These are phyloP conservation scores for Rhagoletis pomonella DNA, from an alignment of 1,140 invertebrate genomes.

Conservation along the genomic window DNA sequence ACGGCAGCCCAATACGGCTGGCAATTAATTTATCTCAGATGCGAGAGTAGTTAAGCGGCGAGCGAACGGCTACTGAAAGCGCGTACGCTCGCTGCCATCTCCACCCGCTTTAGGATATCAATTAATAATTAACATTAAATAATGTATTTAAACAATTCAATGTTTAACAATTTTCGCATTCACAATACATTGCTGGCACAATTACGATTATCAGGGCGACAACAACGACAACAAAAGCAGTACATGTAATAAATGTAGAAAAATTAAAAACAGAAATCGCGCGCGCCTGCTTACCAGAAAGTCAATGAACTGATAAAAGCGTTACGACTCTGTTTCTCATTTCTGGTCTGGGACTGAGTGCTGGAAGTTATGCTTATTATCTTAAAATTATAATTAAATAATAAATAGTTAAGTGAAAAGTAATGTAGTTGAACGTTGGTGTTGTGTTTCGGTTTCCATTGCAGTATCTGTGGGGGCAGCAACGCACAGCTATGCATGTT, in stretches of 20 bases:
- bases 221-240: not conserved
- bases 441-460: not conserved
- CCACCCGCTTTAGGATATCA: not conserved
- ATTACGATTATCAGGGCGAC: conserved; percentile 14
- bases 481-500: not conserved
- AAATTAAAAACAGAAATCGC: not conserved
- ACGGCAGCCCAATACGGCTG: not conserved
- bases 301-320: conserved; percentile 49
- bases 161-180: not conserved
- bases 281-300: not conserved
- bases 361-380: not conserved
- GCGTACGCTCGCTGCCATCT: not conserved
- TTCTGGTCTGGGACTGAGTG: not conserved
- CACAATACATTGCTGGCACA: not conserved
- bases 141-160: conserved; percentile 32
- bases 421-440: not conserved
- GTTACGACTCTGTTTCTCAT: not conserved
- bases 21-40: not conserved
- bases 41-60: not conserved
- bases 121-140: conserved; percentile 33
- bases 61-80: not conserved
- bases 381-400: conserved; percentile 29
- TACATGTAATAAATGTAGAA: not conserved
- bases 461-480: not conserved
- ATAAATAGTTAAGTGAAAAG: conserved; percentile 36